Conservation (phyloP, 2,797 vertebrate genomes). For the Taenioides sp. region DNA sequence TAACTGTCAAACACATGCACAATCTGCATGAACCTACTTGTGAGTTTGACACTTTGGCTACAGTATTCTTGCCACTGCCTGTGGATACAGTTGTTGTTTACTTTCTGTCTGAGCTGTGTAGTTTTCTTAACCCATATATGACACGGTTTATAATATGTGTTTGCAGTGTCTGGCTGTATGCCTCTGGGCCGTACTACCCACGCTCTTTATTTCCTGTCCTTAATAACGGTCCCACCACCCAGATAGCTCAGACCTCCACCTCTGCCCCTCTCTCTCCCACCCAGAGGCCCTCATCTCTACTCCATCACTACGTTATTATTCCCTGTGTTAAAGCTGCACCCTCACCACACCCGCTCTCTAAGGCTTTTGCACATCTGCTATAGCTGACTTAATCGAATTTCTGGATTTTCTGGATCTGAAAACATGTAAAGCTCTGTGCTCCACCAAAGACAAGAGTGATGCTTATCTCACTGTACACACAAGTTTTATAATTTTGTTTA, state of each 20-base stretch:
- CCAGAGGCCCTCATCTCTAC: constrained; percentile 39
- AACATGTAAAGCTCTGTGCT: neutral
- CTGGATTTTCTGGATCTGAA: constrained; percentile 6
- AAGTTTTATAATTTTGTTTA: neutral
- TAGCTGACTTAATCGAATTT: constrained; percentile 42
- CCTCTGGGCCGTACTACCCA: constrained; percentile 53
- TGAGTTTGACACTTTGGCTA: too few relatives aligned
- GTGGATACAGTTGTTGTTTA: constrained; percentile 23
- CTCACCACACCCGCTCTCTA: constrained; percentile 49
- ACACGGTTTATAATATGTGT: constrained; percentile 50
- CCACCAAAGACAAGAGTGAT: neutral
- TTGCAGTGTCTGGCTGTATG: constrained; percentile 52
- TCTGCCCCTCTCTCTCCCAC: constrained; percentile 39
- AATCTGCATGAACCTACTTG: neutral
- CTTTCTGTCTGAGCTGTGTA: constrained; percentile 30
- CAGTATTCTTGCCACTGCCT: neutral
- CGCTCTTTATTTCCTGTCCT: constrained; percentile 71
- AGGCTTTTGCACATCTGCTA: constrained; percentile 67
- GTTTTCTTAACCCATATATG: constrained; percentile 60
- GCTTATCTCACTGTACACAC: neutral
- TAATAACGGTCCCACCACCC: constrained; percentile 68
- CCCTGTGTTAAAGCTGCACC: constrained; percentile 42
- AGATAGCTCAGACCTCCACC: constrained; percentile 55
- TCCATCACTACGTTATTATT: constrained; percentile 30
- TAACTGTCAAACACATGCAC: neutral